Evolutionary conservation across 2,888 invertebrate species (phyloP).

Genomic region (Ditula angustiorana): DNA sequence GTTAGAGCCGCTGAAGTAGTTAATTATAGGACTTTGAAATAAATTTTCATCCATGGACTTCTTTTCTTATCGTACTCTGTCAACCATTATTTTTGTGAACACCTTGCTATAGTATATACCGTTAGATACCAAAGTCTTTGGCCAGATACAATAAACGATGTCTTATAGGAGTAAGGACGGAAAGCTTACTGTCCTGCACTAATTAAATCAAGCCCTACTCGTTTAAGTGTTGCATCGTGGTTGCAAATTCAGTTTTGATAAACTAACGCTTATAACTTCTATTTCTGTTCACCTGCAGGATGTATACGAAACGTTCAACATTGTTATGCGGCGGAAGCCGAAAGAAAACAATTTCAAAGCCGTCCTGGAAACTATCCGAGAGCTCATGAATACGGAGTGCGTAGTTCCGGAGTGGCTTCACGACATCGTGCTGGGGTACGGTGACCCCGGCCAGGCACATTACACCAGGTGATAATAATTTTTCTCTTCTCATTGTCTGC

Average conservation of each 20-base stretch:
- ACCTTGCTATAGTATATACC: no score
- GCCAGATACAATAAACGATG: no score
- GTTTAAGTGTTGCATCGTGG: no score
- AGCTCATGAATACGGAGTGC: slow-evolving; percentile 99
- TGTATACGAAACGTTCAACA: slow-evolving; percentile 97
- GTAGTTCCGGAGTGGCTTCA: slow-evolving; percentile 99
- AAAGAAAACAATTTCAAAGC: slow-evolving; percentile 99
- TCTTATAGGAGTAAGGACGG: no score
- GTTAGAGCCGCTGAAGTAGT: no score
- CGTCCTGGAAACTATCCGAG: slow-evolving; percentile 98
- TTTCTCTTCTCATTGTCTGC: neutral
- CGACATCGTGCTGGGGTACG: slow-evolving; percentile 98
- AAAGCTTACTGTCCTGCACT: no score
- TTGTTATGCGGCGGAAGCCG: slow-evolving; percentile 98
- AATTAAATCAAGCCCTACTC: no score
- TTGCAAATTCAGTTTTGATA: neutral
- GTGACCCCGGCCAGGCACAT: slow-evolving; percentile 98
- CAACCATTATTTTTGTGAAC: no score
- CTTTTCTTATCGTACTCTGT: no score
- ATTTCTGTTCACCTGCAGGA: slow-evolving; percentile 77
- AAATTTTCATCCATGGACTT: no score
- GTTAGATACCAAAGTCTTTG: no score
- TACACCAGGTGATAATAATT: slow-evolving; percentile 89
- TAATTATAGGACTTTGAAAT: no score
- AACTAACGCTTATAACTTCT: neutral